These are phyloP conservation scores for Drosophila suzukii DNA, from an alignment of 1,140 invertebrate genomes.

Conservation along the genomic window DNA sequence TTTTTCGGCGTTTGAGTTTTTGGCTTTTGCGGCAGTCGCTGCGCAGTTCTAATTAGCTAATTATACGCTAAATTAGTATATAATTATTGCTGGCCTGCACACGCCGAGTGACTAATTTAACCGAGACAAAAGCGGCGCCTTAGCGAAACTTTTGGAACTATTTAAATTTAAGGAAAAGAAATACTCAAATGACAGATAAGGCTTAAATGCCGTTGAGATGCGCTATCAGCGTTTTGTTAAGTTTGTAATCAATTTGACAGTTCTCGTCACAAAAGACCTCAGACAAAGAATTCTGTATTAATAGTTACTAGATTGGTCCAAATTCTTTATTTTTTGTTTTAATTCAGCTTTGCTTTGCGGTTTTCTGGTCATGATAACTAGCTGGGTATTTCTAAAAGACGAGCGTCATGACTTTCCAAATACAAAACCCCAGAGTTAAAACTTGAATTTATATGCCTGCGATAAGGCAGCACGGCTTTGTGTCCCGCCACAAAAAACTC, in stretches of 20 bases:
- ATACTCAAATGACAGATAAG: constrained; percentile 15
- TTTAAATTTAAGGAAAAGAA: constrained; percentile 3
- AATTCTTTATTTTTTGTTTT: constrained; percentile 31
- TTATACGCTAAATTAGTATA: constrained; percentile 81
- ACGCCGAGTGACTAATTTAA: constrained; percentile 57
- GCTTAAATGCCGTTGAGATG: constrained; percentile 14
- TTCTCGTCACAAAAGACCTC: constrained; percentile 23
- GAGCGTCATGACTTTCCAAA: constrained; percentile 50
- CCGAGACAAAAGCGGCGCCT: constrained; percentile 30
- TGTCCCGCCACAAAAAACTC: constrained; percentile 46
- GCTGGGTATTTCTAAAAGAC: constrained; percentile 29
- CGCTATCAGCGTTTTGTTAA: constrained; percentile 21
- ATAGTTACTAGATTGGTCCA: constrained; percentile 8
- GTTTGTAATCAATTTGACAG: constrained; percentile 23
- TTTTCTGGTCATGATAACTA: constrained; percentile 20
- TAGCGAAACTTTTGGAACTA: constrained; percentile 10
- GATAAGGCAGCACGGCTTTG: constrained; percentile 46
- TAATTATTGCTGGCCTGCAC: constrained; percentile 72
- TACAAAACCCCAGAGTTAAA: constrained; percentile 63
- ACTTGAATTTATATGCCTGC: constrained; percentile 68
- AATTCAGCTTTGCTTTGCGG: constrained; percentile 36
- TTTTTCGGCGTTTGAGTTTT: constrained; percentile 57
- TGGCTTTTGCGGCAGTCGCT: constrained; percentile 50
- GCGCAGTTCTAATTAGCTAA: constrained; percentile 82
- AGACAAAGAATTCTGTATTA: constrained; percentile 15